Percentiles rank a stretch among this genome's conserved stretches.
Evolutionary conservation across 2,888 invertebrate genomes (phyloP).

Genomic region (Clitarchus hookeri): DNA sequence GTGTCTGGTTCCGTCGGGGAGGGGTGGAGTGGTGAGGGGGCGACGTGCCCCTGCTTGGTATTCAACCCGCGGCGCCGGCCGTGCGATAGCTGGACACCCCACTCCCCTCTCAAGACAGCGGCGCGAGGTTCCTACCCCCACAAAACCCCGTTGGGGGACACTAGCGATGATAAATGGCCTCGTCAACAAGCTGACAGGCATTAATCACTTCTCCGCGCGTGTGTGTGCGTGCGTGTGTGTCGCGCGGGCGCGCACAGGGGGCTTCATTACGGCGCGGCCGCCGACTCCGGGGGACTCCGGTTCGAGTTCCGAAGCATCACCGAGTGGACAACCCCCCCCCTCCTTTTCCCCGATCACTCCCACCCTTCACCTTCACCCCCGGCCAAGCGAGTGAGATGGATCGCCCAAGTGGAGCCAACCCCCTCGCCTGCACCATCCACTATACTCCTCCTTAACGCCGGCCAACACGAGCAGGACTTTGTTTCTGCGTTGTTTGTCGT

Average conservation of each 20-base stretch:
- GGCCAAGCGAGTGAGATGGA: not conserved
- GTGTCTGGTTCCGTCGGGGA: not conserved
- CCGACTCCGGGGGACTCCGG: not conserved
- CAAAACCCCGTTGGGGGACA: not conserved
- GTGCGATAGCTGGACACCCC: not conserved
- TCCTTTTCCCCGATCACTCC: too few relatives aligned
- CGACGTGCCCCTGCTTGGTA: not conserved
- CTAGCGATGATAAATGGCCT: not conserved
- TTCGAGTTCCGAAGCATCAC: not conserved
- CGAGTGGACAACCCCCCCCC: not conserved
- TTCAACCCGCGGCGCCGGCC: not conserved
- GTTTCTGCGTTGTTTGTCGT: not conserved
- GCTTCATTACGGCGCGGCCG: not conserved
- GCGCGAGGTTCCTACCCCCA: too few relatives aligned
- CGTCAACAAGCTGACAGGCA: slow-evolving; percentile 14
- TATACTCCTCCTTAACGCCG: not conserved
- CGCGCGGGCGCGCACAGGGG: not conserved
- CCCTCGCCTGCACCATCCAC: not conserved
- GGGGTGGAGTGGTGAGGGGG: not conserved
- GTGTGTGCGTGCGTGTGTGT: not conserved
- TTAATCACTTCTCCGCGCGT: not conserved
- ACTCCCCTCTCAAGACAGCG: too few relatives aligned
- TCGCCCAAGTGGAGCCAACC: not conserved
- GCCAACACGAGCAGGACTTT: not conserved
- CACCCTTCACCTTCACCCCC: not conserved